Evolutionary conservation across 2,797 vertebrate species (phyloP).

Genomic region (Simalia tracyae): DNA sequence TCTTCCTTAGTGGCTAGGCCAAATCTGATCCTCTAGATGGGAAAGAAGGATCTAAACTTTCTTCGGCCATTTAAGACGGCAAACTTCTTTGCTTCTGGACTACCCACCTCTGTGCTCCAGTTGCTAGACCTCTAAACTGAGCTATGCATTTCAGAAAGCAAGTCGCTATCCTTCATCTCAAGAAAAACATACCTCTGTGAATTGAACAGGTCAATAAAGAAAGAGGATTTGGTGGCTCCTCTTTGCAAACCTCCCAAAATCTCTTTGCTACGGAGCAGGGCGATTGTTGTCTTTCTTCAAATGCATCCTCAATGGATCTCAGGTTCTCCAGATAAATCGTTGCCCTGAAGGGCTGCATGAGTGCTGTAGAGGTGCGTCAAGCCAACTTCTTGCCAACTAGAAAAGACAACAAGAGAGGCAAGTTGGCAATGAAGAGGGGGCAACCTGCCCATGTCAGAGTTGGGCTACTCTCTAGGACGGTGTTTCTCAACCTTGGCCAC

Average conservation of each 20-base stretch:
- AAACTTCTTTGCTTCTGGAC: neutral
- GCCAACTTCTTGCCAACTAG: neutral
- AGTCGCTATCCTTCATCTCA: neutral
- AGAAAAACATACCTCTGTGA: neutral
- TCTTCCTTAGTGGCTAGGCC: neutral
- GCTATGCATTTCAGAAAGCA: neutral
- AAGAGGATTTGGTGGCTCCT: neutral
- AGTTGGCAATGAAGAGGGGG: neutral
- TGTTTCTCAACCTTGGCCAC: too few species aligned
- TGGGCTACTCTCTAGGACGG: neutral
- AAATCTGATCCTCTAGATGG: neutral
- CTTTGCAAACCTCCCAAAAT: neutral
- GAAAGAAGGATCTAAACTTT: neutral
- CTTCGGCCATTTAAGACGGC: neutral
- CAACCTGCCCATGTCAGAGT: rapidly evolving
- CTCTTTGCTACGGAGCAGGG: neutral
- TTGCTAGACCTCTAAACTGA: neutral
- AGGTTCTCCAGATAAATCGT: neutral
- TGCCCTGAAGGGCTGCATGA: neutral
- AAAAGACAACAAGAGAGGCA: neutral
- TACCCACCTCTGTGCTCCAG: neutral
- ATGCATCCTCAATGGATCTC: neutral
- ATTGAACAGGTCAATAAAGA: neutral
- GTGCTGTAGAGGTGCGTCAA: too few species aligned
- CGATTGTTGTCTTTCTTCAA: neutral